Conservation (phyloP, 64 coral and sea anemone genomes). For the Dendronephthya gigantea region DNA sequence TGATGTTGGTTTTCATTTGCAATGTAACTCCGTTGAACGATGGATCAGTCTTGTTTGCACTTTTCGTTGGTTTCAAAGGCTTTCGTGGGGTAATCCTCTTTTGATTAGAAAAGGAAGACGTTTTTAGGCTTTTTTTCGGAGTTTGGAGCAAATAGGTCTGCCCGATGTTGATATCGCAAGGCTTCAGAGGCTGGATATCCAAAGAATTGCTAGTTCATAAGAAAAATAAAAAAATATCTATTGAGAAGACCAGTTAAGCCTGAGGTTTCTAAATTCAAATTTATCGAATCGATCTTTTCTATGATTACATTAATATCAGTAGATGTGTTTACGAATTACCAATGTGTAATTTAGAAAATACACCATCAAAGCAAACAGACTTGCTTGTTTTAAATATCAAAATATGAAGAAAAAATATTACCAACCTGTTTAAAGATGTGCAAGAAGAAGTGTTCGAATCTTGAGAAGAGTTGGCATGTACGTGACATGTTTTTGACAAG, state of each 20-base stretch:
- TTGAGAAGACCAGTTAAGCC: too few relatives aligned
- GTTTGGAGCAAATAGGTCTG: conserved; percentile 8
- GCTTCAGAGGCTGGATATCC: background rate
- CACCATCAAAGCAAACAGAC: background rate
- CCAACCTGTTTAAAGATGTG: background rate
- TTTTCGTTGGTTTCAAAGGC: conserved; percentile 72
- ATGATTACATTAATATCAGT: too few relatives aligned
- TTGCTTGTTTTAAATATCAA: background rate
- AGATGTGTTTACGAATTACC: too few relatives aligned
- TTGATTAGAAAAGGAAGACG: background rate
- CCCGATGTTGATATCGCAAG: background rate
- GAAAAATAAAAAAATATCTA: too few relatives aligned
- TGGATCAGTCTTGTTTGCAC: conserved; percentile 71
- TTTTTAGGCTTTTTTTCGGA: background rate
- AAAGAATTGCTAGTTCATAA: background rate
- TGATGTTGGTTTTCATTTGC: conserved; percentile 87
- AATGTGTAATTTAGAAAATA: background rate
- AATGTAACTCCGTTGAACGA: conserved; percentile 80
- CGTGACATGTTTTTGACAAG: background rate
- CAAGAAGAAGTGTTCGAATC: background rate
- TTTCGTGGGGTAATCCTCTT: conserved; percentile 83
- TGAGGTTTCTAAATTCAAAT: background rate
- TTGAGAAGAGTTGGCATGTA: background rate
- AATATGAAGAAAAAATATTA: background rate
- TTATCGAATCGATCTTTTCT: background rate